Base-by-base conservation (phyloP, 2,113 vertebrate genomes). In the Tautogolabrus adspersus region DNA sequence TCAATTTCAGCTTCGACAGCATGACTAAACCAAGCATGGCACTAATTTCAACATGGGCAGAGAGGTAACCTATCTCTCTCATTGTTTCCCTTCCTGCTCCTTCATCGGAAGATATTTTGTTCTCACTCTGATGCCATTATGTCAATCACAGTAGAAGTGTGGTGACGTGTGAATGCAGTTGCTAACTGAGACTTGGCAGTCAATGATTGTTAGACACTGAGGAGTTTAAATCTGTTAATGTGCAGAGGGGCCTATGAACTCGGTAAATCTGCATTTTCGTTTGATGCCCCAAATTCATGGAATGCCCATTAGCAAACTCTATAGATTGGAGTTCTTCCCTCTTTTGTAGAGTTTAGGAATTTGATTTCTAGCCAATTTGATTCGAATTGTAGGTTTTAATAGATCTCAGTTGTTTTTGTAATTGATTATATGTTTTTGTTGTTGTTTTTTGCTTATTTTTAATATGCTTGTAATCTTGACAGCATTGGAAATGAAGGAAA, bases 1-100 rank as follows among this genome's bases (percentile, higher is more conserved):
- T 94, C 91, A 91, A 94, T 94, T 93, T 94, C 85, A 85, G 88
- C 93, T 91, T 89, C 89, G 87, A 89, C 90, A 91, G 90, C 86
- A 92, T 91, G 93, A 88, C 93, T 89, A 92, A 93, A 94, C 87
- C 93, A 92, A 93, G 92, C 90, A 56, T 77, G 52, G 87, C 75
- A 76, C 89, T 93, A 87, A 81, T 93, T 90, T 91, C 87, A 77
- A 88, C 88, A 62, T 21, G 63, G 88, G 81, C 87, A 75, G 72
- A 84, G 77, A 78, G 81, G 80, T 85, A 89, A 90, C 92, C 88
- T 90, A 88, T 84, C 91, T 71, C 88, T 81, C 85, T 90, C 77
- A 82, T 84, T 82, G 75, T 81, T 21, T 10, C 77, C 83, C 76
- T 82, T 81, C 75, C 82, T 73, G 87, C 79, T 86, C 75, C 80